Base-by-base conservation (phyloP, 2,797 vertebrate species). In the Adrianichthys oophorus region DNA sequence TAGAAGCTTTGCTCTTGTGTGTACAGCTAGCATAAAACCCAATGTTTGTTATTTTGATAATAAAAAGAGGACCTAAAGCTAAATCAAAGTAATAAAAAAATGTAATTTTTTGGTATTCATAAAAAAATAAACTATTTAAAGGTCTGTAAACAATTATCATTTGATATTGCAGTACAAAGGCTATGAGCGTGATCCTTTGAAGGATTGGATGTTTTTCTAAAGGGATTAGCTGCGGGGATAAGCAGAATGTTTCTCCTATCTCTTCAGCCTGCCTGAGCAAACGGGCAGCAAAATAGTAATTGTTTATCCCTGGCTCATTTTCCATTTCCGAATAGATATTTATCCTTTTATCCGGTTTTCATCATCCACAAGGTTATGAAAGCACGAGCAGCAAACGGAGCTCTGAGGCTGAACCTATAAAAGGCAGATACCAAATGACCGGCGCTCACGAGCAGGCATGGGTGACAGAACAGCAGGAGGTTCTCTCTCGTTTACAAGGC, bases 191-290 rank as follows among this genome's bases (percentile, higher is more conserved):
- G 64, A 59, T 72, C 79, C 78, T 84, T 73, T 79, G 67, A 79
- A 78, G 78, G 80, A 87, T 80, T 83, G 81, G 79, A 82, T 60
- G 7, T 81, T 76, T 77, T 78, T 82, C 77, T 81, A 77, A 86
- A 76, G 79, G 85, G 86, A 89, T 88, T 85, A 90, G 77, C 77
- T 73, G 56, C 62, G 70, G 74, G 82, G 79, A 86, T 86, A 71
- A 88, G 76, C 79, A 65, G 65, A 79, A 78, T 74, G 68, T 73
- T 86, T 83, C 64, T 70, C 61, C 15, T 79, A 85, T 81, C 75
- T 76, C 66, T 86, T 78, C 66, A 79, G 73, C 68, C 73, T 56
- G 70, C 84, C 78, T 58, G 71, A 80, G 71, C 65, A 72, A 59
- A 68, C 40, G 59, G 66, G 74, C 72, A 70, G 72, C 51, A 65